A percentile compares a stretch with the other conserved stretches of the same genome.
Conservation (phyloP, 2,113 vertebrate genomes). For the Rhynchopsitta pachyrhyncha region DNA sequence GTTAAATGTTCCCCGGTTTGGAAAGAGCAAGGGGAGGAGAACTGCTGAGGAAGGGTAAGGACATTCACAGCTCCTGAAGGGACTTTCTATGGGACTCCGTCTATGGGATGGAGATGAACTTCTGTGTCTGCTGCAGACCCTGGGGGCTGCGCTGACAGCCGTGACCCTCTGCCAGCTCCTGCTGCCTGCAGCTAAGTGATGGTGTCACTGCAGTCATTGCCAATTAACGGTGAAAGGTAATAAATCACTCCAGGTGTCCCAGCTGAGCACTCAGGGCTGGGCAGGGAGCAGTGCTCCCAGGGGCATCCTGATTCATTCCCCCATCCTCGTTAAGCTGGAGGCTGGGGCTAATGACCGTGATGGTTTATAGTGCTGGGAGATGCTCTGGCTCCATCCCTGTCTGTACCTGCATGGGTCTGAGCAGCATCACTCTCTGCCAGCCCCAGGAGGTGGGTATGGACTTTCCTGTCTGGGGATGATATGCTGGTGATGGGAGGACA, state of each 20-base stretch:
- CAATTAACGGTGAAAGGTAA: neutral
- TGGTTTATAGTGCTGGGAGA: neutral
- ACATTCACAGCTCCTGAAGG: no score
- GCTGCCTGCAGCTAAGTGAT: neutral
- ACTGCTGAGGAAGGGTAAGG: no score
- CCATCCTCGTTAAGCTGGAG: neutral
- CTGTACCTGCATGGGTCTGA: accelerated
- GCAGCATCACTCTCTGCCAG: neutral
- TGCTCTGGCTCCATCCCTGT: neutral
- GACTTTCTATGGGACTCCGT: no score
- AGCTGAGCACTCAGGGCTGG: neutral
- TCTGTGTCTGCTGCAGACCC: accelerated
- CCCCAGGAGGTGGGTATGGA: accelerated
- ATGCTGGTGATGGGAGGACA: accelerated
- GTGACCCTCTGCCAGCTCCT: neutral
- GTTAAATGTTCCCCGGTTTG: no score
- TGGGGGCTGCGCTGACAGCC: accelerated
- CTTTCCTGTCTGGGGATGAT: accelerated
- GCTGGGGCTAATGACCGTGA: accelerated
- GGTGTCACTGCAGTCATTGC: neutral
- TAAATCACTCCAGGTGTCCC: neutral
- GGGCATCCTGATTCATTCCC: neutral
- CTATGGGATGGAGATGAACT: accelerated
- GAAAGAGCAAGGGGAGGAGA: no score
- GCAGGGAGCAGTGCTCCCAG: neutral